Evolutionary conservation across 2,113 vertebrate species (phyloP).

Genomic region (Lichenostomus cassidix): DNA sequence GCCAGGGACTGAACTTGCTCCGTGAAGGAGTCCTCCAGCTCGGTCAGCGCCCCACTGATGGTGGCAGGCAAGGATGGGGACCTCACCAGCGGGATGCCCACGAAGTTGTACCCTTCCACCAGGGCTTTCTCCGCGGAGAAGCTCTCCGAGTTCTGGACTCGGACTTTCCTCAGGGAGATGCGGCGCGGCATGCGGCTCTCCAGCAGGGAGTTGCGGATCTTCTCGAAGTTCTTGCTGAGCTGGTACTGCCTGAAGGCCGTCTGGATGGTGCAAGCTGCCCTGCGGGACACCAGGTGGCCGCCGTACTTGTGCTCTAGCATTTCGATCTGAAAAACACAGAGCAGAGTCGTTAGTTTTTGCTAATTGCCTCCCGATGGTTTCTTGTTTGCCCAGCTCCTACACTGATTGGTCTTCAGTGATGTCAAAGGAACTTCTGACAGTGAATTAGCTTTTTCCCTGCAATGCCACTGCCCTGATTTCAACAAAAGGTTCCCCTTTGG

Average conservation of each 20-base stretch:
- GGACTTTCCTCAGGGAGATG: slow-evolving; percentile 91
- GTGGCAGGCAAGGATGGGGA: slow-evolving; percentile 88
- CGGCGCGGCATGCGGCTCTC: slow-evolving; percentile 94
- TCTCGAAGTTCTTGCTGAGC: slow-evolving; percentile 99
- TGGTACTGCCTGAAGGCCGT: slow-evolving; percentile 98
- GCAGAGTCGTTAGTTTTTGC: background rate
- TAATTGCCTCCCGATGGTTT: background rate
- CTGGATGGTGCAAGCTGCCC: slow-evolving; percentile 96
- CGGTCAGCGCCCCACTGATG: slow-evolving; percentile 86
- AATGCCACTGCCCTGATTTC: background rate
- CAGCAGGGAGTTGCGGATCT: slow-evolving; percentile 95
- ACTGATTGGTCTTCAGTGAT: background rate
- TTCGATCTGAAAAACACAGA: slow-evolving; percentile 85
- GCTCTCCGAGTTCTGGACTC: slow-evolving; percentile 87
- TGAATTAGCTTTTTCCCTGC: background rate
- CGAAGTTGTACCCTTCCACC: slow-evolving; percentile 88
- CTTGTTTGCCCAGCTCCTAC: background rate
- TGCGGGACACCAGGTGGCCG: slow-evolving; percentile 91
- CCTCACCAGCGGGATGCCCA: slow-evolving; percentile 88
- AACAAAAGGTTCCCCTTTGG: background rate
- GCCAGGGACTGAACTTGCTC: slow-evolving; percentile 96
- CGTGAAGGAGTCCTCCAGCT: slow-evolving; percentile 96
- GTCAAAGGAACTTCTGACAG: background rate
- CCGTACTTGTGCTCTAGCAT: slow-evolving; percentile 98
- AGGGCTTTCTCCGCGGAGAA: slow-evolving; percentile 90